Evolutionary conservation across 2,888 invertebrate species (phyloP).

Genomic region (Icerya purchasi): DNA sequence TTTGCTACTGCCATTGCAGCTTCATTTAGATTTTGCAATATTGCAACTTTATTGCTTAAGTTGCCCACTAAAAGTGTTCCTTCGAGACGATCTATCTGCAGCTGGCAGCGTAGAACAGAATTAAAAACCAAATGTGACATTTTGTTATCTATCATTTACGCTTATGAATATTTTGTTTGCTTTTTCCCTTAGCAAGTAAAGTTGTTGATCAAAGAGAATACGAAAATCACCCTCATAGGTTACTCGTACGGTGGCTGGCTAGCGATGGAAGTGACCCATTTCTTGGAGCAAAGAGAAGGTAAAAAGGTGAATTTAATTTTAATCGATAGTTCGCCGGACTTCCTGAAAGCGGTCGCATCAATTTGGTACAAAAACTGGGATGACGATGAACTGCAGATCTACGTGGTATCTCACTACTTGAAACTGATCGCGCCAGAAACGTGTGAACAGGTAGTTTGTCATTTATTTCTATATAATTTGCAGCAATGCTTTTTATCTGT

Average conservation of each 20-base stretch:
- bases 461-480: too few relatives aligned
- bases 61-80: too few relatives aligned
- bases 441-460: not conserved
- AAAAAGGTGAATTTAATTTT: constrained; percentile 41
- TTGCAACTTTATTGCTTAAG: too few relatives aligned
- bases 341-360: constrained; percentile 29
- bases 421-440: not conserved
- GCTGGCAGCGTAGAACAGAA: too few relatives aligned
- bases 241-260: constrained; percentile 74
- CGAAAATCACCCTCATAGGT: constrained; percentile 46
- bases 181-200: not conserved
- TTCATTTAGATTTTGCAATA: too few relatives aligned
- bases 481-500: too few relatives aligned
- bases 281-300: constrained; percentile 41
- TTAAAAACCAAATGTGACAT: too few relatives aligned
- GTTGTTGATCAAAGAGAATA: not conserved
- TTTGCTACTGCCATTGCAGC: too few relatives aligned
- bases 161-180: too few relatives aligned
- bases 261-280: constrained; percentile 49
- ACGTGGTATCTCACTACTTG: not conserved
- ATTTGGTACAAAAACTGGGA: not conserved
- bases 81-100: too few relatives aligned
- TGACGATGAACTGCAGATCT: not conserved
- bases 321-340: constrained; percentile 61
- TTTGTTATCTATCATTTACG: too few relatives aligned